These are phyloP conservation scores for Sciurus niger DNA, from an alignment of 2,113 vertebrate species.

Conservation along the genomic window DNA sequence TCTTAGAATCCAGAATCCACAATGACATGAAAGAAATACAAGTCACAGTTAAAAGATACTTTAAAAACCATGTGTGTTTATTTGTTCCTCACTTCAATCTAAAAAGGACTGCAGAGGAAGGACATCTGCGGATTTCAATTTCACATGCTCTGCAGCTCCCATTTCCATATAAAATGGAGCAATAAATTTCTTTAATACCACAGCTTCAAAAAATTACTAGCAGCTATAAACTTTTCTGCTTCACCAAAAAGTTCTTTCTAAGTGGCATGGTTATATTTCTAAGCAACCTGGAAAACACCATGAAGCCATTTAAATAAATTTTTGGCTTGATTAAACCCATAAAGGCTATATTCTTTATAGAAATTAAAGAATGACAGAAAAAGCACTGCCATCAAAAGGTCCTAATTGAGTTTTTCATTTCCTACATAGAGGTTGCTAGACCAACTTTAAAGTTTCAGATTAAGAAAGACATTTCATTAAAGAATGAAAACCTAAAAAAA, in stretches of 20 bases:
- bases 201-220: slow-evolving; percentile 46
- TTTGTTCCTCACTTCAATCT: not conserved
- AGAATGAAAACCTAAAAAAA: slow-evolving; percentile 23
- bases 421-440: not conserved
- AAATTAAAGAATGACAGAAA: slow-evolving; percentile 33
- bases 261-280: slow-evolving; percentile 34
- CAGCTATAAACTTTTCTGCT: slow-evolving; percentile 10
- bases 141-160: not conserved
- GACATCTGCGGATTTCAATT: not conserved
- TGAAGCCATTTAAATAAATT: not conserved
- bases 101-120: slow-evolving; percentile 26
- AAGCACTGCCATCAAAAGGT: slow-evolving; percentile 24
- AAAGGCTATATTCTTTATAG: slow-evolving; percentile 49
- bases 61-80: not conserved
- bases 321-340: slow-evolving; percentile 49
- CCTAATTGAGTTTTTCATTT: slow-evolving; percentile 14
- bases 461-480: not conserved
- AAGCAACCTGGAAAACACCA: slow-evolving; percentile 63
- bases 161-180: slow-evolving; percentile 37
- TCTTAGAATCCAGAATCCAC: not conserved
- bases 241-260: slow-evolving; percentile 34
- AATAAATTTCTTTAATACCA: slow-evolving; percentile 53
- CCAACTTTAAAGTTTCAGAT: slow-evolving; percentile 9
- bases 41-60: not conserved
- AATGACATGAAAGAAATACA: slow-evolving; percentile 28